Evolutionary conservation across 1,140 invertebrate genomes (phyloP).

Genomic region (Scaptodrosophila lebanonensis): DNA sequence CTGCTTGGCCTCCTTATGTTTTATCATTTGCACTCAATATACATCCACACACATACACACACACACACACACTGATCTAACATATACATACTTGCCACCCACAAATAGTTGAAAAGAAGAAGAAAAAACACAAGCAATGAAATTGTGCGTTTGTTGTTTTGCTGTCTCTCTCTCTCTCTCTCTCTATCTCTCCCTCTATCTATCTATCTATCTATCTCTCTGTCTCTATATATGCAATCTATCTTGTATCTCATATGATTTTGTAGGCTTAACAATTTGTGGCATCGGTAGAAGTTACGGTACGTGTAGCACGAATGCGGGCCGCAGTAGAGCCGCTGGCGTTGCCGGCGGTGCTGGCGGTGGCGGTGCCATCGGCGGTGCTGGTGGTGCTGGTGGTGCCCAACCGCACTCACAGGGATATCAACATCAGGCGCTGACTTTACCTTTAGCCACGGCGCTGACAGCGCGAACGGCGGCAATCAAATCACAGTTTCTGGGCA

Average conservation of each 20-base stretch:
- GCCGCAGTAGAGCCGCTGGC: conserved; percentile 53
- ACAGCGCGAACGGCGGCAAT: conserved; percentile 73
- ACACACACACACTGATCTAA: conserved; percentile 12
- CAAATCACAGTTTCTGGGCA: conserved; percentile 77
- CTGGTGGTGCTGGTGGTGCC: conserved; percentile 30
- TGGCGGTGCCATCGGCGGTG: conserved; percentile 36
- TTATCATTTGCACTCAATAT: conserved; percentile 46
- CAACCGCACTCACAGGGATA: conserved; percentile 62
- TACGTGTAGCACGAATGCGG: conserved; percentile 69
- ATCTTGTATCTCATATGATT: conserved; percentile 66
- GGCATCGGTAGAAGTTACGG: conserved; percentile 77
- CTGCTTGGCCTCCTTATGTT: conserved; percentile 53
- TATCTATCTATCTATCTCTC: conserved; percentile 5
- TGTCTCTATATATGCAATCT: conserved; percentile 42
- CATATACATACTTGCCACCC: neutral
- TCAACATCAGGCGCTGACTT: conserved; percentile 66
- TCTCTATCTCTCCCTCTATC: conserved; percentile 12
- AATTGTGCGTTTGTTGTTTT: conserved; percentile 8
- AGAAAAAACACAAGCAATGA: conserved; percentile 13
- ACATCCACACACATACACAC: neutral
- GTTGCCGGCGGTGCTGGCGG: conserved; percentile 23
- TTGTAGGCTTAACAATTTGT: conserved; percentile 77
- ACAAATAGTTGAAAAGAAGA: no score
- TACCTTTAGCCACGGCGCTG: conserved; percentile 71
- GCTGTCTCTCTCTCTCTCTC: conserved; percentile 20